Percentiles rank a stretch among this genome's conserved stretches.
Evolutionary conservation across 1,140 invertebrate genomes (phyloP).

Genomic region (Callitettix versicolor): DNA sequence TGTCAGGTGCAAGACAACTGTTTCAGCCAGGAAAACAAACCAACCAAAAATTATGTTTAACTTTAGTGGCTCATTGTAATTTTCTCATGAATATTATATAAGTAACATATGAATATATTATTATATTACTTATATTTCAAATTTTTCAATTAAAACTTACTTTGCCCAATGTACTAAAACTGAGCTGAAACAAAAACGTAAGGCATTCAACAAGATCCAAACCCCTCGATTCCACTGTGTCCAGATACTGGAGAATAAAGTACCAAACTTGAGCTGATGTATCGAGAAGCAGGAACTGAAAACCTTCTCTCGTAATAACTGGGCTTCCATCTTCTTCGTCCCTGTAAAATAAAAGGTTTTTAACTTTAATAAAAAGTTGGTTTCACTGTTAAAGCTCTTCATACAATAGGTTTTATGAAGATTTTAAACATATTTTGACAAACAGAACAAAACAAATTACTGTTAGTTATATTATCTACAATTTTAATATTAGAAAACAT

Average conservation of each 20-base stretch:
- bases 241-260: conserved; percentile 90
- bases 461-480: not conserved
- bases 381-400: not conserved
- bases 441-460: not conserved
- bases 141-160: conserved; percentile 34
- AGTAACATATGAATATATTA: no score
- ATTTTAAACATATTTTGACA: not conserved
- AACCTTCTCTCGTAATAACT: conserved; percentile 83
- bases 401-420: not conserved
- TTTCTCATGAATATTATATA: no score
- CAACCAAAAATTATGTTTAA: no score
- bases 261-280: conserved; percentile 92
- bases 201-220: conserved; percentile 83
- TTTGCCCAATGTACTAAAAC: conserved; percentile 90
- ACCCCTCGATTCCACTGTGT: conserved; percentile 76
- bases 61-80: no score
- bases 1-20: no score
- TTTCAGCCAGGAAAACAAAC: no score
- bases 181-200: conserved; percentile 89
- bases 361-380: not conserved
- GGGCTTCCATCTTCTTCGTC: conserved; percentile 67
- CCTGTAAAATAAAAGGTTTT: conserved; percentile 11
- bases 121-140: no score
- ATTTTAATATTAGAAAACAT: conserved; percentile 1
- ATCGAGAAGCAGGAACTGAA: conserved; percentile 91